Base-by-base conservation (phyloP, 2,113 vertebrate species). In the Choloepus hoffmanni region DNA sequence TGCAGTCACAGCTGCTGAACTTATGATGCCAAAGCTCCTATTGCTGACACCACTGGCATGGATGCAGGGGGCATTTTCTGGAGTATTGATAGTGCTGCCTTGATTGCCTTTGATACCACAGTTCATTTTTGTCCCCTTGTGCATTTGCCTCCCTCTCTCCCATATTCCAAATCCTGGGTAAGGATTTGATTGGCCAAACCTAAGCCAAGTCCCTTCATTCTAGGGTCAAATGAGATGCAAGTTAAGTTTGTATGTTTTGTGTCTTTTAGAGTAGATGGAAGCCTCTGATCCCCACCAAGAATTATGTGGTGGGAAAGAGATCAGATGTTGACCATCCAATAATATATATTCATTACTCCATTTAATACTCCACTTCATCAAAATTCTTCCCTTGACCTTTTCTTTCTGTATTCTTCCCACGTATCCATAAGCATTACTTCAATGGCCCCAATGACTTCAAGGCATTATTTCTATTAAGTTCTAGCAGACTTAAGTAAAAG, bases 31-130 rank as follows among this genome's bases (percentile, higher is more conserved):
- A 58, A 36, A 15, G 21, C 15, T 73, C 21, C 26, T 28, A 45
- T 5, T 48, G 14, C 14, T 6, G 77, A 7, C 30, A 12, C 7
- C 3, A 24, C 5, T 30, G 33, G 14, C 45, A 26, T 15, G 33
- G 70, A 33, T 40, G 6, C 5, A 76, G 5, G 10, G 36, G 1
- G 0, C 5, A 4, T 5, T n/a, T 36, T 1, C 26, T 60, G 15
- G 4, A 18, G 15, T 28, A 2, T 62, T 85, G 11, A 9, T 33
- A 53, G 16, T 36, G 43, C 23, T 90, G 13, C 7, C 62, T 28
- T 24, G 14, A 2, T 5, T 50, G 9, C 3, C 15, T 63, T 63
- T 24, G 8, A 2, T 14, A 23, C 43, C 36, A 36, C 36, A 50
- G 55, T 79, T 58, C 6, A 70, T 21, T 72, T 70, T 65, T 6